Evolutionary conservation across 2,888 invertebrate species (phyloP).

Genomic region (Oligia latruncula): DNA sequence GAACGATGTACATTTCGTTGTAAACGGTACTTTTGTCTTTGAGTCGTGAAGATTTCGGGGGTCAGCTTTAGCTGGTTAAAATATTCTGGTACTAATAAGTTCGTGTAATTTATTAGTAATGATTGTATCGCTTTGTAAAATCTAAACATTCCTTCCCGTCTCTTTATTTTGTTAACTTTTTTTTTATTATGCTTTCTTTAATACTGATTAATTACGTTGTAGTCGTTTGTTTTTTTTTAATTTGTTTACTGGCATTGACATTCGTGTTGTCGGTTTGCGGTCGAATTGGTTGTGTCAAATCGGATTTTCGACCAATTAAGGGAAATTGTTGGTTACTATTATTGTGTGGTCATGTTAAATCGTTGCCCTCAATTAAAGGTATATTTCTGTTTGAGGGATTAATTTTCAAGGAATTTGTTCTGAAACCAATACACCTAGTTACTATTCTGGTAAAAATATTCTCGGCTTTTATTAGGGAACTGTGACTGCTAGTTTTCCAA

Average conservation of each 20-base stretch:
- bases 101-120: conserved; percentile 65
- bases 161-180: conserved; percentile 51
- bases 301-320: conserved; percentile 35
- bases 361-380: neutral
- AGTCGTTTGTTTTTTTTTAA: conserved; percentile 17
- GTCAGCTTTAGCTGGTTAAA: conserved; percentile 58
- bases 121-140: conserved; percentile 66
- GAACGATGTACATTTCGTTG: conserved; percentile 54
- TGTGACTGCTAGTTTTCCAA: too few species aligned
- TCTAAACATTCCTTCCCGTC: conserved; percentile 60
- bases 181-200: conserved; percentile 29
- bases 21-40: conserved; percentile 39
- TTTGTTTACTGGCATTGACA: conserved; percentile 28
- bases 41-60: conserved; percentile 23
- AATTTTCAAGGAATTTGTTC: neutral
- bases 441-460: neutral
- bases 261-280: conserved; percentile 35
- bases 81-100: conserved; percentile 61
- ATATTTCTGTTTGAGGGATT: neutral
- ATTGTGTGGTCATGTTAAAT: neutral
- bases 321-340: conserved; percentile 17
- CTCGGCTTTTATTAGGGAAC: rapidly evolving
- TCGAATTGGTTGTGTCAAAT: conserved; percentile 27
- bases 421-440: neutral
- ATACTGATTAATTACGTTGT: conserved; percentile 54